phyloP scores from a whole-genome alignment of 1,140 invertebrate species.

The Tetragonula clypearis region DNA sequence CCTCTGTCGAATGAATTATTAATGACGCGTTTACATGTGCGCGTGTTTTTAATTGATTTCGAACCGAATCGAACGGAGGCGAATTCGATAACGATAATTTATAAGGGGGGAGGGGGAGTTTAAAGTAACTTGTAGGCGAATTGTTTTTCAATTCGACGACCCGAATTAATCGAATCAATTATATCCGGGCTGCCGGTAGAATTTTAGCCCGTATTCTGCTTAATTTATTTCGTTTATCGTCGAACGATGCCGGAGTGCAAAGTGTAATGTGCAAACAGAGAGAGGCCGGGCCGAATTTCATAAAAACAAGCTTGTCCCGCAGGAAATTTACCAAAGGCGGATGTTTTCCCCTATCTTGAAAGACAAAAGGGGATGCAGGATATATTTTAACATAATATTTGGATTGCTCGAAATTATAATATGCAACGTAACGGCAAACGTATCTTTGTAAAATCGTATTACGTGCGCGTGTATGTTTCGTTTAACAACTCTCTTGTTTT shows the following conservation, averaged over 20 bases:
- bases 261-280: background rate
- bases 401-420: background rate
- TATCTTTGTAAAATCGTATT: background rate
- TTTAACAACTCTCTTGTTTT: background rate
- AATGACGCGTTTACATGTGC: background rate
- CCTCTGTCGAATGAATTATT: constrained; percentile 25
- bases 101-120: background rate
- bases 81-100: constrained; percentile 1
- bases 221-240: constrained; percentile 1
- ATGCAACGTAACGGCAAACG: background rate
- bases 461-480: background rate
- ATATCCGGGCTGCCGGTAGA: background rate
- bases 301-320: background rate
- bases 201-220: background rate
- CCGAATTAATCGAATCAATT: background rate
- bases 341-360: background rate
- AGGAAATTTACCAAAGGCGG: background rate
- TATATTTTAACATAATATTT: background rate
- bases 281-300: background rate
- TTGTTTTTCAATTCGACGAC: background rate
- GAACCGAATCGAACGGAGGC: background rate
- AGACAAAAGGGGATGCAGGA: background rate
- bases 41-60: constrained; percentile 27
- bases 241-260: background rate
- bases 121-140: background rate